These are phyloP conservation scores for Sebastolobus altivelis DNA, from an alignment of 2,797 vertebrate species.

Conservation along the genomic window DNA sequence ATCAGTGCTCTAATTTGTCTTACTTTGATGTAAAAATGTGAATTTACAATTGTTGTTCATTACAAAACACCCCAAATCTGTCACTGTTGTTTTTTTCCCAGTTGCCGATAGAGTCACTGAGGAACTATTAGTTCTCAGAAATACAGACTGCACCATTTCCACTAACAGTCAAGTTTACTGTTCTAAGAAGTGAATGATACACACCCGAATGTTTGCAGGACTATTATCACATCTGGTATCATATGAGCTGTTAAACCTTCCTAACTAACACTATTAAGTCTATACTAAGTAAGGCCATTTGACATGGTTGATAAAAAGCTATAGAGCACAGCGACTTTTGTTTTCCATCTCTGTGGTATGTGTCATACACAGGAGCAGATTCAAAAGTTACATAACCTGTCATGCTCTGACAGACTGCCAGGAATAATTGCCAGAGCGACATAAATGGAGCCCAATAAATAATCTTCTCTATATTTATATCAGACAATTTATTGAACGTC, in stretches of 20 bases:
- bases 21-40: background rate
- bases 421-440: slow-evolving; percentile 20
- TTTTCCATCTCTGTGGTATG: slow-evolving; percentile 25
- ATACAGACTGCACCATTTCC: background rate
- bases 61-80: background rate
- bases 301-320: background rate
- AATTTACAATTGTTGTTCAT: background rate
- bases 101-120: background rate
- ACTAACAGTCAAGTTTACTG: background rate
- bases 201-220: background rate
- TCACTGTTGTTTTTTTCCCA: background rate
- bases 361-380: slow-evolving; percentile 31
- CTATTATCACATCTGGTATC: background rate
- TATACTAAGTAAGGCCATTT: background rate
- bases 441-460: slow-evolving; percentile 36
- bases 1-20: background rate
- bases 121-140: background rate
- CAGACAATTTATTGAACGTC: slow-evolving; percentile 5
- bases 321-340: background rate
- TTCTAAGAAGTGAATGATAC: background rate
- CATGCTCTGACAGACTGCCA: slow-evolving; percentile 26
- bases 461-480: slow-evolving; percentile 32
- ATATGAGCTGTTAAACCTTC: background rate
- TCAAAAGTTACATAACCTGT: slow-evolving; percentile 52
- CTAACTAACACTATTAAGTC: background rate